Evolutionary conservation across 2,888 invertebrate species (phyloP).

Genomic region (Caenorhabditis plicata): DNA sequence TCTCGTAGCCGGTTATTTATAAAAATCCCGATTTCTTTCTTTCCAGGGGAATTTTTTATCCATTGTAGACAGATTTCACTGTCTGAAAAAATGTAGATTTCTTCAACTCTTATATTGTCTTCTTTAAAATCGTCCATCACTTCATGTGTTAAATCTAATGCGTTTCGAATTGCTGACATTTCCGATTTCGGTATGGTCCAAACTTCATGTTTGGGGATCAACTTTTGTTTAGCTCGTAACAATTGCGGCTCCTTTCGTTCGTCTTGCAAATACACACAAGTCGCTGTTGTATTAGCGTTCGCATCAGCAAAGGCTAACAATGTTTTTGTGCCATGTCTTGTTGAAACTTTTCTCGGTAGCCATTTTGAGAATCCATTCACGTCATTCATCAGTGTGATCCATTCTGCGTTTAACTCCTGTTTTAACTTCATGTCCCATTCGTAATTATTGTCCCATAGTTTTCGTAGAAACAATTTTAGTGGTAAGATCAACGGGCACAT

Average conservation of each 20-base stretch:
- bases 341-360: not conserved
- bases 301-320: not conserved
- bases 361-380: too few species aligned
- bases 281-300: not conserved
- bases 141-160: not conserved
- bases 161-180: not conserved
- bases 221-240: not conserved
- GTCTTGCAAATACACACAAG: not conserved
- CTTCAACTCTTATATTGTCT: not conserved
- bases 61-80: not conserved
- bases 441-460: constrained; percentile 42
- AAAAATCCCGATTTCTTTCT: not conserved
- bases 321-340: not conserved
- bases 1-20: too few species aligned
- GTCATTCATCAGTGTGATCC: too few species aligned
- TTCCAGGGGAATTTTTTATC: not conserved
- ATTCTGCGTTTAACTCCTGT: too few species aligned
- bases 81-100: not conserved
- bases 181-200: constrained; percentile 1
- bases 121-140: not conserved
- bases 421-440: too few species aligned
- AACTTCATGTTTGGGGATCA: not conserved
- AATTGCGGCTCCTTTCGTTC: not conserved
- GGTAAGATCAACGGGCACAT: constrained; percentile 41
- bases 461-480: constrained; percentile 54